Base-by-base conservation (phyloP, 2,113 vertebrate species). In the Embiotoca jacksoni region DNA sequence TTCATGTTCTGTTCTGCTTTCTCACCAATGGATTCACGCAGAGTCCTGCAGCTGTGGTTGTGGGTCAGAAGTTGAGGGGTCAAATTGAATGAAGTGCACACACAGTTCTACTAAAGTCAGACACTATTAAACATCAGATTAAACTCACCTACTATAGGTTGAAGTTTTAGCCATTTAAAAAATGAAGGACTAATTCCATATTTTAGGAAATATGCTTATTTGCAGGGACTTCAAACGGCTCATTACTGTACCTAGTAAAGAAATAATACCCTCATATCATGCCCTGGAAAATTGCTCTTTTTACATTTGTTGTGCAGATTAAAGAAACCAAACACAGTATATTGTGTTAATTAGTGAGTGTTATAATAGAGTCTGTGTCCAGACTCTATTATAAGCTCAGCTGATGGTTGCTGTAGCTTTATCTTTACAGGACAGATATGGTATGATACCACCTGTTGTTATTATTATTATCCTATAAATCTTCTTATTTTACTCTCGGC, bases 391-490 rank as follows among this genome's bases (percentile, higher is more conserved):
- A 32, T 14, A 36, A 44, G 41, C 41, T 63, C 47, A 67, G 56
- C 37, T 31, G 52, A 36, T 23, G 23, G 23, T 31, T 81, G 44
- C 33, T 60, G 13, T 41, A 50, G 47, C 37, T 65, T 47, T 46
- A 11, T n/a, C 61, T 49, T 66, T 11, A 55, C 9, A 10, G 4
- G 7, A 39, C 33, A 47, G 23, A 23, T 23, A 23, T 23, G 23
- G 1, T 23, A 23, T 23, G 23, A 23, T 23, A 23, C 23, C 23
- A 23, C 23, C 23, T 23, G 23, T 23, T 23, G 23, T 23, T 23
- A 23, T 23, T 23, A 23, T 23, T 23, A 23, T 30, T 31, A 23
- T 58, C 32, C 31, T 30, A 10, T 23, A 8, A 30, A 7, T 35
- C 44, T 36, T 41, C 15, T 66, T 44, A 3, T 16, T 68, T 55